Evolutionary conservation across 2,113 vertebrate species (phyloP).

Genomic region (Zosterops japonicus): DNA sequence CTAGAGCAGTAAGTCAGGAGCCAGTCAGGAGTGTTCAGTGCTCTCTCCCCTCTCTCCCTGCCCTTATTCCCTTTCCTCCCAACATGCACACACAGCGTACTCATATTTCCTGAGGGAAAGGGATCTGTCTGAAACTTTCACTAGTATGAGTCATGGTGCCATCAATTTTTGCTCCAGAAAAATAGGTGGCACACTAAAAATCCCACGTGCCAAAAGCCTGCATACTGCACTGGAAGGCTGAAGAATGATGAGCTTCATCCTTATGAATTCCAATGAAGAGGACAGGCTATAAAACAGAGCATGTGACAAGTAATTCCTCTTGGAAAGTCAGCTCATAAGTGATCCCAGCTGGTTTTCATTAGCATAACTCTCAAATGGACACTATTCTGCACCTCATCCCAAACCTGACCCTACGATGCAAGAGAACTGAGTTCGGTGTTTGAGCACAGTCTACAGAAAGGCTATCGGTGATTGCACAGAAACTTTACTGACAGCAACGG

Average conservation of each 20-base stretch:
- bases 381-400: not conserved
- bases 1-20: not conserved
- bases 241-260: not conserved
- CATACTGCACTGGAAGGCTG: not conserved
- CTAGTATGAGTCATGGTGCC: not conserved
- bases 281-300: not conserved
- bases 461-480: accelerated
- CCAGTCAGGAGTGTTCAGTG: not conserved
- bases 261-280: not conserved
- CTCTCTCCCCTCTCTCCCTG: not conserved
- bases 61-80: not conserved
- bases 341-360: not conserved
- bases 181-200: not conserved
- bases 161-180: not conserved
- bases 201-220: not conserved
- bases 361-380: not conserved
- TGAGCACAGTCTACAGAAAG: not conserved
- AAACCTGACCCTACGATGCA: not conserved
- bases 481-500: not conserved
- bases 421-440: not conserved
- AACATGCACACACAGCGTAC: not conserved
- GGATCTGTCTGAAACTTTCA: not conserved
- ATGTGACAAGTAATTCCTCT: not conserved
- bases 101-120: not conserved
- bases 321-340: not conserved